These are phyloP conservation scores for Amphipoea oculea DNA, from an alignment of 2,888 invertebrate species.

Conservation along the genomic window DNA sequence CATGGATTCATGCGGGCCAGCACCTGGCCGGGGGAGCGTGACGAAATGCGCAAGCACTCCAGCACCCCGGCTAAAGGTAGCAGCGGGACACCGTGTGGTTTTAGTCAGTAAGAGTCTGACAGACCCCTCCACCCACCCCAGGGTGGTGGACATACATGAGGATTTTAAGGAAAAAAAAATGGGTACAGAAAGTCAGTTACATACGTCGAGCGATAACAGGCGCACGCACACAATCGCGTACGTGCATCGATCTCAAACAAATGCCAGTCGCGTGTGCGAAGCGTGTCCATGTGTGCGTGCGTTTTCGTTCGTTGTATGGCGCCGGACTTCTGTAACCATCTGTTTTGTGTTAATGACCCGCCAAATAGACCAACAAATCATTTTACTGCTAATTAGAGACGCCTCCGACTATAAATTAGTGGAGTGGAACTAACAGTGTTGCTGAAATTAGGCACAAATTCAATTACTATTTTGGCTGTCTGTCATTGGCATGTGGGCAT, in stretches of 20 bases:
- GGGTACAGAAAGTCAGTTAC: background rate
- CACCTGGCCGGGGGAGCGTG: no score
- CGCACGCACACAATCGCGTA: background rate
- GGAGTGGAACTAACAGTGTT: conserved; percentile 11
- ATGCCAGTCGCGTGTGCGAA: background rate
- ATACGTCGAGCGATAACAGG: background rate
- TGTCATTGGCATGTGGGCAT: background rate
- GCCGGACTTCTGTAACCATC: background rate
- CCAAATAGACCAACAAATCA: conserved; percentile 36
- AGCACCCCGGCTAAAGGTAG: no score
- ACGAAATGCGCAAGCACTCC: no score
- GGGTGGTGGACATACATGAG: no score
- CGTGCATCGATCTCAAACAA: background rate
- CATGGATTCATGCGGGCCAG: no score
- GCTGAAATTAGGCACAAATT: conserved; percentile 26
- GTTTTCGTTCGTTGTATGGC: background rate
- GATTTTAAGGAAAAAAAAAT: no score
- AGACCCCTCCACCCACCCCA: no score
- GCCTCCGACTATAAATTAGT: conserved; percentile 28
- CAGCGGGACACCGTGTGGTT: no score
- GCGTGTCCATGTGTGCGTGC: background rate
- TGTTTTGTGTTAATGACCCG: conserved; percentile 9
- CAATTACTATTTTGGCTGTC: conserved; percentile 27
- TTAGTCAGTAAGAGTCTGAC: no score
- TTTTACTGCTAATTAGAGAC: conserved; percentile 42